Evolutionary conservation across 2,797 vertebrate genomes (phyloP), one percentile per base, ranked within the genome.

Genomic region (Onychomys torridus): DNA sequence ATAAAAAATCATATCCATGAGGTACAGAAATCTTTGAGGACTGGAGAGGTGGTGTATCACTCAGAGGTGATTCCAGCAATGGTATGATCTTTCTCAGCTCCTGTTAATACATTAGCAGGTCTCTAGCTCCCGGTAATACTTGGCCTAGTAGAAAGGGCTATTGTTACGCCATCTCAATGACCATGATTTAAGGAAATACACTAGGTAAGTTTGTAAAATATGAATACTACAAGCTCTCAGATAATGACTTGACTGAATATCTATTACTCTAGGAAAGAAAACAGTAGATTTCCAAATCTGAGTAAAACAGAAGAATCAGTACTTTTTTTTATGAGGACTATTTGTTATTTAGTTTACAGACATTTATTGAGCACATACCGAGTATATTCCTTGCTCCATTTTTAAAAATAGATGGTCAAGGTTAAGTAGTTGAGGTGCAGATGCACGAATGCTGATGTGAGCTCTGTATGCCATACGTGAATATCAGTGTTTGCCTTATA

Each of bases 1-100:
- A 99, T 99, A 98, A 99, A 99, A 98, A 99, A 99, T 98, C 99
- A 99, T 97, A 99, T 99, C 96, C 99, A 99, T 67, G 99, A 99
- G 96, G 99, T 99, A 93, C 99, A 99, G 97, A 99, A 99, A 97
- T 98, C 98, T 27, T 94, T 99, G 96, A 98, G 97, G 98, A 99
- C 97, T 86, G 98, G 97, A 61, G 98, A 98, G 75, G 94, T 97
- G 89, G 79, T 97, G 23, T 98, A 95, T 97, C 98, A 97, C 65
- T 94, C 98, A 34, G 98, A 98, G 89, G 98, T 97, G 84, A 98
- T 98, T 96, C 98, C 98, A 90, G 98, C 98, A 97, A 98, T 82
- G 73, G 98, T 99, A 98, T 34, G 96, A 79, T 95, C 23, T 92
- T 97, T 94, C 67, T 92, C 40, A 95, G 23, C 34, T 65, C 91